A percentile compares a stretch with the other conserved stretches of the same genome.
phyloP scores from a whole-genome alignment of 2,797 vertebrate genomes.

The Lycodopsis pacificus region DNA sequence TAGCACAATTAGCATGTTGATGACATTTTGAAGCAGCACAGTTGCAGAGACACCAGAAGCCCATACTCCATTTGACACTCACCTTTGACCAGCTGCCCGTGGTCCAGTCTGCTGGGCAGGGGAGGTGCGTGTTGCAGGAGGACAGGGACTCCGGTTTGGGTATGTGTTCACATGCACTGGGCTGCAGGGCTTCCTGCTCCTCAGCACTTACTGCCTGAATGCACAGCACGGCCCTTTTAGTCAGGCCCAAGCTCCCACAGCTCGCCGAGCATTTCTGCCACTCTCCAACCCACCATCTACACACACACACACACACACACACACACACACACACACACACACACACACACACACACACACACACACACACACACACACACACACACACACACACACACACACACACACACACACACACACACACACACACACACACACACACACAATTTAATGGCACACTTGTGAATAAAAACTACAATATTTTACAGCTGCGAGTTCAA shows the following conservation, averaged over 20 bases:
- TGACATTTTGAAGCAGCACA: neutral
- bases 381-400: slow-evolving; percentile 24
- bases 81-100: slow-evolving; percentile 93
- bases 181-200: slow-evolving; percentile 88
- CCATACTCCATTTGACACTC: slow-evolving; percentile 52
- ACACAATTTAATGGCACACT: slow-evolving; percentile 8
- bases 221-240: slow-evolving; percentile 90
- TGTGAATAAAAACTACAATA: slow-evolving; percentile 12
- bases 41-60: neutral
- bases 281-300: slow-evolving; percentile 95
- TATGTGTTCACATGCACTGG: slow-evolving; percentile 83
- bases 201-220: slow-evolving; percentile 89
- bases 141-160: slow-evolving; percentile 79
- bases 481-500: neutral
- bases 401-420: slow-evolving; percentile 20
- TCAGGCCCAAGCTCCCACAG: slow-evolving; percentile 85
- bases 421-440: slow-evolving; percentile 21
- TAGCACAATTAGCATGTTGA: neutral
- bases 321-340: slow-evolving; percentile 17
- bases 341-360: slow-evolving; percentile 18
- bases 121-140: slow-evolving; percentile 85
- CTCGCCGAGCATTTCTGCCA: slow-evolving; percentile 92
- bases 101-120: slow-evolving; percentile 90
- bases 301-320: slow-evolving; percentile 24
- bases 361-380: slow-evolving; percentile 23